A percentile compares a stretch with the other conserved stretches of the same genome.
Conservation (phyloP, 2,888 invertebrate species). For the Drosophila yooni region DNA sequence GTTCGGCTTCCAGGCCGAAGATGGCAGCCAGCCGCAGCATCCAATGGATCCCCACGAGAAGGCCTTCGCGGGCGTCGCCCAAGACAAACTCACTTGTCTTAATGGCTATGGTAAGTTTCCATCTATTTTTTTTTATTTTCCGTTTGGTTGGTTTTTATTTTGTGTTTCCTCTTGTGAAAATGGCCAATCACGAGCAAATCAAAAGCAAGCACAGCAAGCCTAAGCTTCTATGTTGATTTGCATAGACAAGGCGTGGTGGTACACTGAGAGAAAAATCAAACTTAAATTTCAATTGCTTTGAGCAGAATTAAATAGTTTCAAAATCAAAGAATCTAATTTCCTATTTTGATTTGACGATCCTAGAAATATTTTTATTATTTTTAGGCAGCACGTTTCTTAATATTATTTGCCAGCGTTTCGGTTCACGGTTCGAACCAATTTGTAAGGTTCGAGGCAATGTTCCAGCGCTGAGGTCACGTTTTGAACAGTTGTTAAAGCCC, state of each 20-base stretch:
- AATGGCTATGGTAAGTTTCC: slow-evolving; percentile 85
- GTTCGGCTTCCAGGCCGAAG: slow-evolving; percentile 91
- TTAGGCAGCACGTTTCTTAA: neutral
- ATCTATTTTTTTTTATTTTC: neutral
- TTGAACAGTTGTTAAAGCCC: neutral
- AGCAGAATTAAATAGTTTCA: neutral
- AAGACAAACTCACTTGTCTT: slow-evolving; percentile 85
- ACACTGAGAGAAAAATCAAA: neutral
- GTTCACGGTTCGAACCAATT: neutral
- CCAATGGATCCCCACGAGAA: slow-evolving; percentile 88
- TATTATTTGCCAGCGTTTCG: neutral
- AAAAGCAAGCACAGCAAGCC: slow-evolving; percentile 41
- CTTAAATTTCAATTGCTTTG: neutral
- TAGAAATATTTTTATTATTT: neutral
- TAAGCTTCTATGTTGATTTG: slow-evolving; percentile 53
- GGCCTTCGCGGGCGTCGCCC: slow-evolving; percentile 89
- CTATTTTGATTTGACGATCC: neutral
- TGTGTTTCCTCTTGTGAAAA: slow-evolving; percentile 68
- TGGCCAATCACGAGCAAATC: slow-evolving; percentile 75
- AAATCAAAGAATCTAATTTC: neutral
- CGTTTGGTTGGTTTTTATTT: neutral
- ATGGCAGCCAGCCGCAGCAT: slow-evolving; percentile 84
- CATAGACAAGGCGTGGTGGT: slow-evolving; percentile 68
- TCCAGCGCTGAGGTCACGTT: neutral
- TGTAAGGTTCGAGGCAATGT: neutral